phyloP scores from a whole-genome alignment of 2,113 vertebrate species.

The Dromiciops gliroides region DNA sequence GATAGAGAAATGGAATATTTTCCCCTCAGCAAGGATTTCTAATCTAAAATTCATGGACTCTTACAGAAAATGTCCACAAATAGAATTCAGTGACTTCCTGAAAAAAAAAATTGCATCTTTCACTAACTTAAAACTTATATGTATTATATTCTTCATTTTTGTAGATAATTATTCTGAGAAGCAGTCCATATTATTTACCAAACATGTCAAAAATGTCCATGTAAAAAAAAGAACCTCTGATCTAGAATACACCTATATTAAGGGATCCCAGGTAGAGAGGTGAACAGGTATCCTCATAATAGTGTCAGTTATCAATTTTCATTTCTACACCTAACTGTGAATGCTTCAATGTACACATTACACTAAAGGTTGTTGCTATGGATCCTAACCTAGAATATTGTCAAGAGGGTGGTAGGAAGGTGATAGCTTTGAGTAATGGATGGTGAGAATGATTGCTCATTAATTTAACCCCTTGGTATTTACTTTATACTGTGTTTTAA shows the following conservation, averaged over 20 bases:
- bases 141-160: not conserved
- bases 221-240: not conserved
- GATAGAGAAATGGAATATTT: not conserved
- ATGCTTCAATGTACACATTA: not conserved
- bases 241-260: not conserved
- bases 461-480: not conserved
- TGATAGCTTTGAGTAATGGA: not conserved
- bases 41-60: not conserved
- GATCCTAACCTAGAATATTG: not conserved
- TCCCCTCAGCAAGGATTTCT: not conserved
- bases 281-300: not conserved
- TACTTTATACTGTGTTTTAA: not conserved
- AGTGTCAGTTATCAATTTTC: not conserved
- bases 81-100: not conserved
- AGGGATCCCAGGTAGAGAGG: not conserved
- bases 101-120: not conserved
- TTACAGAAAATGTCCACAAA: not conserved
- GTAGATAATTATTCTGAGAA: not conserved
- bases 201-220: not conserved
- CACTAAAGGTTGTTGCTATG: not conserved
- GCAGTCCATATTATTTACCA: not conserved
- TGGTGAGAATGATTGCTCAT: not conserved
- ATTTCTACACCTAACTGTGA: not conserved
- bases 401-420: not conserved
- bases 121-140: not conserved